Percentiles rank a stretch among this genome's conserved stretches.
Evolutionary conservation across 1,140 invertebrate species (phyloP).

Genomic region (Drosophila parvula): DNA sequence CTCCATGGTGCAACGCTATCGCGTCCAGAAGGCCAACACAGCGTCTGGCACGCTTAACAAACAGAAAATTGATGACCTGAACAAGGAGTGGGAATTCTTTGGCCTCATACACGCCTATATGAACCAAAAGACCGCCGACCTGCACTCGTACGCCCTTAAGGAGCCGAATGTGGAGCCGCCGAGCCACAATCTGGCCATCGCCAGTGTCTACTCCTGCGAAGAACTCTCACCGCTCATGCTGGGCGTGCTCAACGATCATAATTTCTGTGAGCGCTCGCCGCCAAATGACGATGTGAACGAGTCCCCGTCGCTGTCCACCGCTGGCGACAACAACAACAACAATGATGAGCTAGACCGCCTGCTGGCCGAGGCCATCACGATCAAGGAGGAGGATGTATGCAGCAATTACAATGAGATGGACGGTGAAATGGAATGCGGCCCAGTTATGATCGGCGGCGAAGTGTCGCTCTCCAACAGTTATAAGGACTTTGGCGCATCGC

Average conservation of each 20-base stretch:
- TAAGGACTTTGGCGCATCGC: constrained; percentile 5
- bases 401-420: constrained; percentile 1
- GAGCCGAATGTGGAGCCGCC: constrained; percentile 55
- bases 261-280: constrained; percentile 33
- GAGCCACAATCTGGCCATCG: constrained; percentile 44
- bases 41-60: constrained; percentile 37
- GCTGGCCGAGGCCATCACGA: constrained; percentile 26
- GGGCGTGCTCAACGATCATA: constrained; percentile 58
- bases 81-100: constrained; percentile 80
- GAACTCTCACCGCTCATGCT: constrained; percentile 37
- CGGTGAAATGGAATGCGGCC: constrained; percentile 37
- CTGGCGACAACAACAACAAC: not conserved
- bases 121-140: constrained; percentile 71
- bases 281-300: constrained; percentile 23
- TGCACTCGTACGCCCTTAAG: constrained; percentile 78
- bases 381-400: constrained; percentile 2
- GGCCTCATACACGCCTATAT: constrained; percentile 71
- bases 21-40: constrained; percentile 62
- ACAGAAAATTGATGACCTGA: constrained; percentile 51
- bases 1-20: constrained; percentile 71
- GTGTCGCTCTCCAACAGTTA: constrained; percentile 42
- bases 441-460: constrained; percentile 46
- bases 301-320: not conserved
- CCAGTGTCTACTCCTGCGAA: constrained; percentile 45
- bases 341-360: constrained; percentile 35